Evolutionary conservation across 2,113 vertebrate species (phyloP), one percentile per base, ranked within the genome.

Genomic region (Aptenodytes patagonicus): DNA sequence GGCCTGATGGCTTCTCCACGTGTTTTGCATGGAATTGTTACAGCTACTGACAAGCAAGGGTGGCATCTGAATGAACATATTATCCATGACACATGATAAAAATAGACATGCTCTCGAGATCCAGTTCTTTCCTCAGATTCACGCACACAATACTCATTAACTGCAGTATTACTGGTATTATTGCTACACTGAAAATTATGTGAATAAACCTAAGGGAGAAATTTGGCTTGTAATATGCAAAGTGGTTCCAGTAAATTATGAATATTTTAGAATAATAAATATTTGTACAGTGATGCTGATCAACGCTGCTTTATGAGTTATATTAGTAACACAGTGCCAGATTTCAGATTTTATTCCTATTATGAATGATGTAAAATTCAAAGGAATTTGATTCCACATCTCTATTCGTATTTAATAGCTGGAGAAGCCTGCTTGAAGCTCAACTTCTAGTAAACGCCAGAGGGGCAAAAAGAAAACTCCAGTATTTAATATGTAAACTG

Each of bases 261-360:
- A 95, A 89, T 94, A 95, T 87, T 92, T 94, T 68, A 92, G 69
- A 84, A 84, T 91, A 89, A 93, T 95, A 95, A 97, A 95, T 96
- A 95, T 84, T 96, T 97, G 80, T 64, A 87, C 61, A 87, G 81
- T 97, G 94, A 95, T 94, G 91, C 13, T 69, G 65, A 89, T 91
- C 80, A 87, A 20, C 2, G 0, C 31, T 40, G 38, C 64, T 87
- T 93, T 93, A 60, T 87, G 89, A 95, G 60, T 72, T 93, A 40
- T 54, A 55, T 75, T 52, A 76, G 51, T 58, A 85, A 72, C 29
- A 55, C 5, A 58, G 64, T 52, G 69, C 69, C 89, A 91, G 72
- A 85, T 79, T 91, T 84, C 54, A 89, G 79, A 70, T 84, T 83
- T 89, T 73, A 93, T 95, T 87, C 57, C 62, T 91, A 15, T 84